Evolutionary conservation across 1,140 invertebrate species (phyloP), one percentile per base, ranked within the genome.

Genomic region (Drosophila lacertosa): DNA sequence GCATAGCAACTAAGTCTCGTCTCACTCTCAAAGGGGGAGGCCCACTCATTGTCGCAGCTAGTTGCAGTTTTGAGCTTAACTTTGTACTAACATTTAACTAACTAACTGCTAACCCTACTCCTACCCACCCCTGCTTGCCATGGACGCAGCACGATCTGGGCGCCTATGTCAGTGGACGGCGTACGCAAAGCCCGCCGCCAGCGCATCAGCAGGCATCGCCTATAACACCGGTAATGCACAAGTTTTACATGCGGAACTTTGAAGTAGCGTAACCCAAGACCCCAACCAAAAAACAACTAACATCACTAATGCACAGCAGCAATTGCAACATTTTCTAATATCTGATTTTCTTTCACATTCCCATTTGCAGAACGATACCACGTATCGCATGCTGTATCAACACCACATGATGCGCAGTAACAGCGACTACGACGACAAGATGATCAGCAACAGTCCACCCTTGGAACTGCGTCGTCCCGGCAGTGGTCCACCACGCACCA

Each of bases 161-260:
- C 77, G 82, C 88, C 29, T 92, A 91, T 91, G 74, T 81, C 26
- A 92, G 91, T 84, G 77, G 79, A 32, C 59, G 80, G 55, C 65
- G 76, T 29, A 90, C 93, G 57, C 94, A 95, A 92, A 95, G 95
- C 92, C 95, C 95, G 76, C 95, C 95, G 84, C 95, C 95, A 77
- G 95, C 96, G 72, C 95, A 96, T 92, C 81, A 84, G 93, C 95
- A 96, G 91, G 94, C 93, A 92, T 95, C 95, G 91, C 94, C 95
- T 75, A 93, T 94, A 92, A 94, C 95, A 91, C 94, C 95, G 95
- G 95, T 96, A 94, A 93, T 89, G 63, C 72, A 82, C 78, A 82
- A 81, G 77, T 81, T 88, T 88, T 88, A 77, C 81, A 59, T 86
- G 74, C 58, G 82, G 82, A 81, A 64, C 62, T 66, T 86, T 71